Conservation (phyloP, 2,888 invertebrate species). For the Lasioglossum oenotherae region DNA sequence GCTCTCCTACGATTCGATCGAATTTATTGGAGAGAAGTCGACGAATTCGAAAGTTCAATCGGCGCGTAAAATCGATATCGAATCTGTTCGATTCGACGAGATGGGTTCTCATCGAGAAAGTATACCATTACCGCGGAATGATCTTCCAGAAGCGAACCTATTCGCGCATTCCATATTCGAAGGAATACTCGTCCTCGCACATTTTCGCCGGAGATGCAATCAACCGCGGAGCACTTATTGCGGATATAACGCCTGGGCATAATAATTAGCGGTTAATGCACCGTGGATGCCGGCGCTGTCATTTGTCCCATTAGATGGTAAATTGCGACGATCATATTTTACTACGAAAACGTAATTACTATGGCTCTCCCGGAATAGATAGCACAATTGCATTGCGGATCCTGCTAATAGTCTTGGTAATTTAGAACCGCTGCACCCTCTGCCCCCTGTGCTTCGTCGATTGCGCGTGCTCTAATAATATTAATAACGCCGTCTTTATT, state of each 20-base stretch:
- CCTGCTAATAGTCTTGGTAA: conserved; percentile 11
- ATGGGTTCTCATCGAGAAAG: neutral
- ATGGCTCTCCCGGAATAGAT: neutral
- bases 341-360: conserved; percentile 28
- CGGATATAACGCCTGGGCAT: neutral
- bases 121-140: neutral
- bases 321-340: conserved; percentile 24
- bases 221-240: conserved; percentile 30
- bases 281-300: conserved; percentile 34
- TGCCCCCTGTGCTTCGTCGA: neutral
- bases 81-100: neutral
- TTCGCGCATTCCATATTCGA: neutral
- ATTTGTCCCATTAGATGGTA: conserved; percentile 33
- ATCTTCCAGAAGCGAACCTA: neutral
- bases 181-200: neutral
- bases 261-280: conserved; percentile 58
- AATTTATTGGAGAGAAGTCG: neutral
- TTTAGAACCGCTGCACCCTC: conserved; percentile 15
- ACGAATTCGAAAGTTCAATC: neutral
- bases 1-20: neutral
- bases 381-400: conserved; percentile 1
- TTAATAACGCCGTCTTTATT: neutral
- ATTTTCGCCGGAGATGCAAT: conserved; percentile 29
- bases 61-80: neutral
- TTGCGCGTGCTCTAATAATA: neutral